Percentiles rank a stretch among this genome's conserved stretches.
Conservation (phyloP, 1,140 invertebrate genomes). For the Xylocopa sonorina region DNA sequence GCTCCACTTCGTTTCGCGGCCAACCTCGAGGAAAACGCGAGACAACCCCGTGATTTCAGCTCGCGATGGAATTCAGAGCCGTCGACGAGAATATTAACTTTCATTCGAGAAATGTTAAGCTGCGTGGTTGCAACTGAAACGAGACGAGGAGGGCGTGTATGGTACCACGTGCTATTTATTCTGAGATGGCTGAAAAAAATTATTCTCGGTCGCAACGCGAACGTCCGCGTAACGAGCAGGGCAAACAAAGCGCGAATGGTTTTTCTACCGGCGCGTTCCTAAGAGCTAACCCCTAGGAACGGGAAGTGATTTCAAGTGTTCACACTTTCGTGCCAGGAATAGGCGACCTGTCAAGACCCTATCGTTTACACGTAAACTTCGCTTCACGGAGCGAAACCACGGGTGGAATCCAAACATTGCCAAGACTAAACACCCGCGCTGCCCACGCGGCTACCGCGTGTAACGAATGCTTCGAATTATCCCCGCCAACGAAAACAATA, state of each 20-base stretch:
- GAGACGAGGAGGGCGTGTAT: not conserved
- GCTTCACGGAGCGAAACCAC: not conserved
- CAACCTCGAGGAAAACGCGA: too few species aligned
- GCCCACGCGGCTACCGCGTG: constrained; percentile 1
- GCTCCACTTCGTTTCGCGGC: too few species aligned
- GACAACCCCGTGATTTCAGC: too few species aligned
- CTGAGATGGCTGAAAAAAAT: not conserved
- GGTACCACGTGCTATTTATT: too few species aligned
- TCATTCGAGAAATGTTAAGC: too few species aligned
- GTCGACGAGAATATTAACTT: too few species aligned
- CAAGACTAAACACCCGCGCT: not conserved
- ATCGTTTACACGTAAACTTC: constrained; percentile 17
- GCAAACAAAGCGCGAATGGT: not conserved
- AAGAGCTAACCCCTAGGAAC: not conserved
- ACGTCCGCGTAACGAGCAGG: not conserved
- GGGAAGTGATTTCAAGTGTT: constrained; percentile 22
- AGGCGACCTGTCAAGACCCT: constrained; percentile 9
- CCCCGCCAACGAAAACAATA: not conserved
- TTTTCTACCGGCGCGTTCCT: not conserved
- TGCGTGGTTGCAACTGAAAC: too few species aligned
- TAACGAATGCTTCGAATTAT: constrained; percentile 24
- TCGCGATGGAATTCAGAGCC: too few species aligned
- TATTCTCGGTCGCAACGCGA: not conserved
- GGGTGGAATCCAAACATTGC: constrained; percentile 4
- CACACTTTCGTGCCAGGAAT: constrained; percentile 26